Evolutionary conservation across 2,113 vertebrate genomes (phyloP), one percentile per base, ranked within the genome.

Genomic region (Sphaerodactylus townsendi): DNA sequence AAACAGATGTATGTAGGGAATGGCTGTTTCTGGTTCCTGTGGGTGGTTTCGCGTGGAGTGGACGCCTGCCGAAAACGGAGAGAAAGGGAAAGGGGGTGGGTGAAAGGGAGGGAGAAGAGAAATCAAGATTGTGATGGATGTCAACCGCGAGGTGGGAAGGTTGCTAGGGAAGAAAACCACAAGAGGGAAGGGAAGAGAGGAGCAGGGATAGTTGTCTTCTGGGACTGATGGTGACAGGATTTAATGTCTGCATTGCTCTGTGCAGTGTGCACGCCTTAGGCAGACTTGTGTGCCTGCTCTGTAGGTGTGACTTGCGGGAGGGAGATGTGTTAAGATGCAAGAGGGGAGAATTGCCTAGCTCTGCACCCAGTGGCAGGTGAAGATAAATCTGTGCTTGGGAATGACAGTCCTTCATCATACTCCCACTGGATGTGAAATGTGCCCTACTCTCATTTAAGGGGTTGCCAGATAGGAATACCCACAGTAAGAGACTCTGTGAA

Each of bases 221-320:
- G 75, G 0, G 71, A 53, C 41, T 59, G 64, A 9, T 83, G 91
- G 86, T 84, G 92, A 77, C 77, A 74, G 83, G 65, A 75, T 66
- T 83, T 89, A 50, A 17, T 48, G 23, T 83, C 90, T 86, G 84
- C 89, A 80, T 88, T 88, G 84, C 83, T 90, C 83, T 0, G 21
- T 1, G 39, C 68, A 6, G 76, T 1, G 37, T 46, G 56, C 37
- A 30, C 19, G 3, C 50, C 78, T 77, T 28, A 33, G 48, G 28
- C 23, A 50, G 85, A 85, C 10, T 37, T 87, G 65, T 17, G 9
- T 44, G 44, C 44, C 4, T 44, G 44, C 44, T 44, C 44, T 44
- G 44, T 44, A 44, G 44, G 44, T 44, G 44, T 44, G 44, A 44
- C 44, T 44, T 44, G 44, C 4, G 44, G 4, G 44, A 5, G 9